Base-by-base conservation (phyloP, 92 coral and sea anemone species). In the Pocillopora grandis region DNA sequence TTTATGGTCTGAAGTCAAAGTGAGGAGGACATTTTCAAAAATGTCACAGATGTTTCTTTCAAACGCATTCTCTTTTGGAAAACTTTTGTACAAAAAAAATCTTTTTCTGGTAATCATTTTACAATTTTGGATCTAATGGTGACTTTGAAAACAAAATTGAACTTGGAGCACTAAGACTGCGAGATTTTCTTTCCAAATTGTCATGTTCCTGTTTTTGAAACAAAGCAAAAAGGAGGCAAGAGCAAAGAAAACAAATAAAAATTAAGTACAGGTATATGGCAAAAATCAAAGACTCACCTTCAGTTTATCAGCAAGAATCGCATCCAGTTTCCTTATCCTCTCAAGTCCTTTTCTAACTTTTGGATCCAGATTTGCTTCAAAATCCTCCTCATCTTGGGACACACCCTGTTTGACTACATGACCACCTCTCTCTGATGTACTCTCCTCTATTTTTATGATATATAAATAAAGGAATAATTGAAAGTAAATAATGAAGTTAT, bases 311-410 rank as follows among this genome's bases (percentile, higher is more conserved):
- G 93, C 89, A 62, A 96, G 88, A 59, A 96, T 92, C 78, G 87
- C 85, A 87, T 96, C 98, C 76, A 96, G 90, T 67, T 90, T 96
- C 76, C 87, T 91, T 33, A 96, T 96, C 83, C 82, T 92, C 71
- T 96, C 96, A 84, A 96, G 73, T 72, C 98, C 98, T 79, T 94
- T 92, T 71, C 91, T 77, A 62, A 96, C 90, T 73, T 94, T 91
- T 11, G 98, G 98, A 58, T 96, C 98, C 58, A 94, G 62, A n/a
- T 80, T 73, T 48, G 59, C 14, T 4, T 89, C 93, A 66, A 61
- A 79, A 18, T 52, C 35, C 73, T 65, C 68, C 15, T 75, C 83
- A 75, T 58, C 62, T 55, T 62, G 79, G 31, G 72, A 82, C 58
- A 17, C 68, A 9, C 37, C 31, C 1, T 73, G 80, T 72, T 82